These are phyloP conservation scores for Poecile atricapillus DNA, from an alignment of 2,113 vertebrate species.

Conservation along the genomic window DNA sequence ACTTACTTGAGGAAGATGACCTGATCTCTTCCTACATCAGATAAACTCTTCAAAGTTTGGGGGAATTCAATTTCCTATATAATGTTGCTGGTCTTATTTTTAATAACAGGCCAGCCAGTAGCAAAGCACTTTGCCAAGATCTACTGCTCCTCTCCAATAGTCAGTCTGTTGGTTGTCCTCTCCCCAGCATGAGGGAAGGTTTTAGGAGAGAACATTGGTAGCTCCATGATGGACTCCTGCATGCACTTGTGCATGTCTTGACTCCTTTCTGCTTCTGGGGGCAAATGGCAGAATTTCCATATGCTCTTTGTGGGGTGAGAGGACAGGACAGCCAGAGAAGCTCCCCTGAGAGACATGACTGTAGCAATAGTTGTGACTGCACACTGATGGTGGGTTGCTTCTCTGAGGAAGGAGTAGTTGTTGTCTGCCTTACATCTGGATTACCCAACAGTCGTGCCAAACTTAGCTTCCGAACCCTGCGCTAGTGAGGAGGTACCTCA, in stretches of 20 bases:
- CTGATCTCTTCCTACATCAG: not conserved
- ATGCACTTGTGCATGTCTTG: not conserved
- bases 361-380: not conserved
- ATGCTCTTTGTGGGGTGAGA: not conserved
- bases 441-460: not conserved
- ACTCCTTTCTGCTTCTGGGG: not conserved
- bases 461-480: not conserved
- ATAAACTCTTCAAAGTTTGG: not conserved
- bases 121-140: not conserved
- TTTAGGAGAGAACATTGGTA: not conserved
- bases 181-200: not conserved
- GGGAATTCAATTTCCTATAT: not conserved
- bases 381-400: not conserved
- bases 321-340: not conserved
- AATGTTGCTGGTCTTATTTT: not conserved
- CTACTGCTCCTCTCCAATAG: not conserved
- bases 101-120: not conserved
- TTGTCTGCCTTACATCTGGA: not conserved
- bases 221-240: not conserved
- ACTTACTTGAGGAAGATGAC: not conserved
- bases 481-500: not conserved
- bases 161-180: not conserved
- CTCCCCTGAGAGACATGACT: not conserved
- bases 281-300: not conserved
- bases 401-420: not conserved